A percentile compares a stretch with the other conserved stretches of the same genome.
Conservation (phyloP, 2,113 vertebrate genomes). For the Zosterops hypoxanthus region DNA sequence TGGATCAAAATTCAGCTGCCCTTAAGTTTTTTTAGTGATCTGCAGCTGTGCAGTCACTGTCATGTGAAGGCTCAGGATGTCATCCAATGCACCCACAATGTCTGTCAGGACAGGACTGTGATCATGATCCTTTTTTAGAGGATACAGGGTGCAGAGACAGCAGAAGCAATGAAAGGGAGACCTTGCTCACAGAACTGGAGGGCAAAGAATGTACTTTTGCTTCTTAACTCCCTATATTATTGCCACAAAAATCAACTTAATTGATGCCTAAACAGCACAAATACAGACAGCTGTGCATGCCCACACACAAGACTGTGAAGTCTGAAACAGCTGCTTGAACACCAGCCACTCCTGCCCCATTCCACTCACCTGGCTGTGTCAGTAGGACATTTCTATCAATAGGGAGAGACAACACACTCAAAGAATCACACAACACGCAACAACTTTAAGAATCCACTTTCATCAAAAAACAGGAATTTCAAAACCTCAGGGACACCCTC, state of each 20-base stretch:
- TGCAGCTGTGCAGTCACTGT: neutral
- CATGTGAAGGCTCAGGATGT: neutral
- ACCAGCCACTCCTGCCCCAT: neutral
- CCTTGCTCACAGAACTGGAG: neutral
- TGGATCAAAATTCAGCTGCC: neutral
- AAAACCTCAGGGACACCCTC: neutral
- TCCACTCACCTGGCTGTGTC: neutral
- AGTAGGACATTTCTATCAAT: neutral
- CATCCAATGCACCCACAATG: fast-evolving
- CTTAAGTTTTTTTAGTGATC: neutral
- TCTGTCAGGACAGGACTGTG: neutral
- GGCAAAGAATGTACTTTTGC: neutral
- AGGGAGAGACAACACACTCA: neutral
- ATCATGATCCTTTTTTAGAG: neutral
- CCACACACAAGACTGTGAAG: fast-evolving
- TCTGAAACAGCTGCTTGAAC: fast-evolving
- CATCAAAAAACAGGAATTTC: neutral
- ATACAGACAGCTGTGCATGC: neutral
- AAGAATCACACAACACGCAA: no score
- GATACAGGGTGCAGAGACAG: neutral
- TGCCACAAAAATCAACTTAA: neutral
- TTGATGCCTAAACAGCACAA: neutral
- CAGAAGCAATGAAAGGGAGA: neutral
- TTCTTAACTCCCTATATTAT: neutral
- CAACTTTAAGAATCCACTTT: neutral